Conservation (phyloP, 2,888 invertebrate species). For the Augiades crinisus region DNA sequence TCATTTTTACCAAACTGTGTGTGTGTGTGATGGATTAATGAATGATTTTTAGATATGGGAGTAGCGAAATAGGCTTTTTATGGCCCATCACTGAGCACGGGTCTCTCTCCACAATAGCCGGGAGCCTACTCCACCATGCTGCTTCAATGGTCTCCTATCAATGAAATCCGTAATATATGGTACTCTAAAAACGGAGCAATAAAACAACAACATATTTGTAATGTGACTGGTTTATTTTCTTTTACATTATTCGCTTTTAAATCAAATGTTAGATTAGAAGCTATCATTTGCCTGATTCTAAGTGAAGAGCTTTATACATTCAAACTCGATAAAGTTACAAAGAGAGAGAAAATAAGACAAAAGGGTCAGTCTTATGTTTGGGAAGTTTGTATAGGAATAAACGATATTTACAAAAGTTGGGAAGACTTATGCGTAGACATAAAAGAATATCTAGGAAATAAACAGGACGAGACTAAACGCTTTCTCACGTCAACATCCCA, state of each 20-base stretch:
- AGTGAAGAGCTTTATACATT: conserved; percentile 66
- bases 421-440: conserved; percentile 71
- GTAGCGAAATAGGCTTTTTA: too few species aligned
- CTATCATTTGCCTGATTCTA: conserved; percentile 61
- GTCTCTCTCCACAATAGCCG: too few species aligned
- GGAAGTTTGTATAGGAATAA: conserved; percentile 77
- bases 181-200: conserved; percentile 33
- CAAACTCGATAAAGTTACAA: conserved; percentile 51
- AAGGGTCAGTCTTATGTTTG: conserved; percentile 82
- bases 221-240: conserved; percentile 67
- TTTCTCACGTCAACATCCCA: conserved; percentile 55
- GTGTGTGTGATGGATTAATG: too few species aligned
- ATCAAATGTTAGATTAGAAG: conserved; percentile 61
- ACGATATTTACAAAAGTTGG: conserved; percentile 78
- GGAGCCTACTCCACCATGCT: too few species aligned
- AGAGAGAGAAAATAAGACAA: conserved; percentile 77
- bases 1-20: too few species aligned
- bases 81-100: too few species aligned
- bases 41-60: too few species aligned
- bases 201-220: conserved; percentile 37
- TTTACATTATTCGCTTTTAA: conserved; percentile 68
- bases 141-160: too few species aligned
- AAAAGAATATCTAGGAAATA: conserved; percentile 63
- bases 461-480: conserved; percentile 50
- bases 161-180: too few species aligned